Evolutionary conservation across 2,113 vertebrate genomes (phyloP).

Genomic region (Lota lota): DNA sequence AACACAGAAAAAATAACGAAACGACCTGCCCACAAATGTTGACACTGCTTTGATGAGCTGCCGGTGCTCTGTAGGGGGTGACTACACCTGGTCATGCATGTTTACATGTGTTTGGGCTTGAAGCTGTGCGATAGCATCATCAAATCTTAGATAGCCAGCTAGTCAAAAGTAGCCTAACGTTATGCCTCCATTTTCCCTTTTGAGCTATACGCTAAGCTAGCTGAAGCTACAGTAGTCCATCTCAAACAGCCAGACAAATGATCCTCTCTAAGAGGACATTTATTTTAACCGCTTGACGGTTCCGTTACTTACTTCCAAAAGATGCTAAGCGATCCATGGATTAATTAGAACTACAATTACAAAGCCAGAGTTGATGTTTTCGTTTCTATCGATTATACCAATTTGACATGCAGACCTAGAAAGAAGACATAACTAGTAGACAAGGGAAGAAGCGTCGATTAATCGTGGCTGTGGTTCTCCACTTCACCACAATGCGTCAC

Average conservation of each 20-base stretch:
- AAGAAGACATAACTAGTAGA: constrained; percentile 8
- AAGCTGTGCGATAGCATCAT: too few relatives aligned
- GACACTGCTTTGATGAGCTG: too few relatives aligned
- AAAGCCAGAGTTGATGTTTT: background rate
- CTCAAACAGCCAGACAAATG: background rate
- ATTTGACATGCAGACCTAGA: constrained; percentile 1
- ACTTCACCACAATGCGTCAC: constrained; percentile 47
- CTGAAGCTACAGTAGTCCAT: background rate
- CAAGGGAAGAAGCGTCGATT: constrained; percentile 14
- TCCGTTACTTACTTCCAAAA: constrained; percentile 83
- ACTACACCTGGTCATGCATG: too few relatives aligned
- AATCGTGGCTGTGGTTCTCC: constrained; percentile 4
- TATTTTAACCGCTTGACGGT: background rate
- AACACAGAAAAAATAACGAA: background rate
- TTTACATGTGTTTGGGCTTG: too few relatives aligned
- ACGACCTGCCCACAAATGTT: too few relatives aligned
- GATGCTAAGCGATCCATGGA: constrained; percentile 87
- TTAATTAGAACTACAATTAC: constrained; percentile 3
- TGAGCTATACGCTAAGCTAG: background rate
- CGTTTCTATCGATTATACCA: constrained; percentile 32
- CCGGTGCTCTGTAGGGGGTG: too few relatives aligned
- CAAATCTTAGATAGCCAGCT: too few relatives aligned
- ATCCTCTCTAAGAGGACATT: background rate
- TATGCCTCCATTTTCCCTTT: constrained; percentile 6
- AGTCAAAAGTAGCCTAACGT: too few relatives aligned